Base-by-base conservation (phyloP, 2,888 invertebrate genomes). In the Chaitophorus viminalis region DNA sequence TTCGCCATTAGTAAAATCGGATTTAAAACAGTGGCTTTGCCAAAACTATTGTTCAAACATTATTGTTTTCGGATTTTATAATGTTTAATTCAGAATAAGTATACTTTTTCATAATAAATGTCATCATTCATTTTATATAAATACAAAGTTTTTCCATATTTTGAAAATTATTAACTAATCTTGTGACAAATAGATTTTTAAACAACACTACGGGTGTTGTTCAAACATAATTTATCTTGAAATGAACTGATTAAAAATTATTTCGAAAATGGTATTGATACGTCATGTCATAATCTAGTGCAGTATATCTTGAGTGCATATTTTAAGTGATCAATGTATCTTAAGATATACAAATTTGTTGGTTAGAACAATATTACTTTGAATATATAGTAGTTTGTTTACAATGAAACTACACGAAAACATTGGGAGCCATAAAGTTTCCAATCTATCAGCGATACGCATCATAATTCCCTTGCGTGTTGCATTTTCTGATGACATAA, bases 1-100 rank as follows among this genome's bases (percentile, higher is more conserved):
- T 60, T 75, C 60, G 60, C 60, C 75, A 75, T 75, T 72, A 83
- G 60, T 75, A 39, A 39, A 83, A 83, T 60, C 74, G 60, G 75
- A 83, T 75, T 83, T 60, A 75, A 83, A 75, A 75, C 18, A n/a
- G 82, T 74, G 29, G 39, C 29, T 31, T 60, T 39, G 75, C 60
- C 36, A 60, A 83, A 83, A 60, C 33, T 74, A 36, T 6, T 54
- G 54, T 52, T 36, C 46, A 25, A 81, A 33, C n/a, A 82, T 72
- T 52, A 33, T 9, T 33, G 17, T 72, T 52, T 5, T 72, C 5
- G 72, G 52, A 72, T 52, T 72, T 52, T n/a, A 33, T 72, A 72
- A 52, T 52, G 72, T 72, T 82, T 72, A 70, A 39, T 72, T 72
- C 25, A 4, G 14, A 70, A 70, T 46, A 46, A 60, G 60, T 25